Percentiles rank a stretch among this genome's conserved stretches.
Evolutionary conservation across 1,140 invertebrate genomes (phyloP).

Genomic region (Drosophila busckii): DNA sequence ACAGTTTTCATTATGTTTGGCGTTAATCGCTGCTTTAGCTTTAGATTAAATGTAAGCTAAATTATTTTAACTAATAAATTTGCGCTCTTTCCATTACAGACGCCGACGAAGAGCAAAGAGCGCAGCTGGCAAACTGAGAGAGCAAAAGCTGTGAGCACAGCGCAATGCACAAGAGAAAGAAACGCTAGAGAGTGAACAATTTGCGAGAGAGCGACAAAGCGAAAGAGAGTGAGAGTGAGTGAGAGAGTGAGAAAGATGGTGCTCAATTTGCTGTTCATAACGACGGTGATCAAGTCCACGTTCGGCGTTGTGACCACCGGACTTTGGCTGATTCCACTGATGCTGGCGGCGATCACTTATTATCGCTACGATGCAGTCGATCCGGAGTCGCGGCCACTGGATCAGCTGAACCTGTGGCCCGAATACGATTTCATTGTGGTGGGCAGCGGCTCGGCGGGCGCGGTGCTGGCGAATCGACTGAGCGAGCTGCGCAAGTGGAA

Average conservation of each 20-base stretch:
- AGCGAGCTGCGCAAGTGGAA: slow-evolving; percentile 90
- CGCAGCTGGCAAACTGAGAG: background rate
- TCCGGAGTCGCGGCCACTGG: slow-evolving; percentile 86
- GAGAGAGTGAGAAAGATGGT: slow-evolving; percentile 80
- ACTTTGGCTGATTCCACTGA: slow-evolving; percentile 89
- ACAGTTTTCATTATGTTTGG: too few relatives aligned
- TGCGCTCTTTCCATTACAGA: too few relatives aligned
- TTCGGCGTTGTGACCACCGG: slow-evolving; percentile 86
- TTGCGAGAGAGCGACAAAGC: slow-evolving; percentile 1
- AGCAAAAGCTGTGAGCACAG: background rate
- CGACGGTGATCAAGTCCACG: slow-evolving; percentile 86
- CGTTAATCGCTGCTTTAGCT: too few relatives aligned
- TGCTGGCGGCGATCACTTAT: slow-evolving; percentile 89
- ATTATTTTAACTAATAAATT: too few relatives aligned
- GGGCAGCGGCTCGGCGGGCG: slow-evolving; percentile 88
- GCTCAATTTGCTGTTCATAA: slow-evolving; percentile 85
- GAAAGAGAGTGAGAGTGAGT: slow-evolving; percentile 2
- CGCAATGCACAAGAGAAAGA: slow-evolving; percentile 69
- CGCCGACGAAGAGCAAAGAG: background rate
- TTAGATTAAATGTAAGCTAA: too few relatives aligned
- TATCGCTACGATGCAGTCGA: slow-evolving; percentile 90
- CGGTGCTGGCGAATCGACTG: slow-evolving; percentile 93
- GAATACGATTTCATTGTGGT: slow-evolving; percentile 93
- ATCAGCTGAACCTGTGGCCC: slow-evolving; percentile 80
- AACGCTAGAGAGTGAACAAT: slow-evolving; percentile 40